Base-by-base conservation (phyloP, 2,888 invertebrate genomes). In the Helicoverpa assulta region DNA sequence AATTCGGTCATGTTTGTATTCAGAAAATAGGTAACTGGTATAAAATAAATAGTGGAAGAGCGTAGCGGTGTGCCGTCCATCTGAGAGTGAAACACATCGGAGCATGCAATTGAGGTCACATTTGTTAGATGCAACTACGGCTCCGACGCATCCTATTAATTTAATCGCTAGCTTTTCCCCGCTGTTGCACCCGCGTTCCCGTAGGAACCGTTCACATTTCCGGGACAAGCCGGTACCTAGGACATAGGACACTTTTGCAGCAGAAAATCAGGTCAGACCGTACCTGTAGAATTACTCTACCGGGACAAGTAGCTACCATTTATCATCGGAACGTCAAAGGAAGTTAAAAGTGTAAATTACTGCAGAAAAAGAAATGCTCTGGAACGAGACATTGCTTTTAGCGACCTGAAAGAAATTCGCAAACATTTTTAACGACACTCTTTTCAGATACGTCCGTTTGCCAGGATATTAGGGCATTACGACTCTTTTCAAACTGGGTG, bases 41-140 rank as follows among this genome's bases (percentile, higher is more conserved):
- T 29, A 52, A 47, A 14, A 18, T 52, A 63, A 64, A 69, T 64
- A 66, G 66, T 60, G 53, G 68, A 71, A 72, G 67, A 82, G 67
- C 64, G 66, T 71, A 73, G 76, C 67, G 61, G 70, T 57, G 73
- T 66, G 64, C 62, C 73, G 55, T 51, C 70, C 70, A 67, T 67
- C 57, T 58, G 64, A 60, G 71, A 75, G 67, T 70, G 59, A 74
- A 71, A 73, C 76, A 78, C 76, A 79, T 60, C 81, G 69, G 80
- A 82, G 79, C 85, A 78, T 82, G 81, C 84, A 86, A 89, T 88
- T 82, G 85, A 84, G 84, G 83, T 75, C 85, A 77, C 77, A 85
- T 84, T 84, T 81, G 85, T 86, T 86, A 83, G 78, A 82, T 78
- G 80, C 76, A 81, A 47, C 60, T 65, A 51, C 66, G 76, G 78